Evolutionary conservation across 1,140 invertebrate genomes (phyloP), one percentile per base, ranked within the genome.

Genomic region (Reticulitermes speratus): DNA sequence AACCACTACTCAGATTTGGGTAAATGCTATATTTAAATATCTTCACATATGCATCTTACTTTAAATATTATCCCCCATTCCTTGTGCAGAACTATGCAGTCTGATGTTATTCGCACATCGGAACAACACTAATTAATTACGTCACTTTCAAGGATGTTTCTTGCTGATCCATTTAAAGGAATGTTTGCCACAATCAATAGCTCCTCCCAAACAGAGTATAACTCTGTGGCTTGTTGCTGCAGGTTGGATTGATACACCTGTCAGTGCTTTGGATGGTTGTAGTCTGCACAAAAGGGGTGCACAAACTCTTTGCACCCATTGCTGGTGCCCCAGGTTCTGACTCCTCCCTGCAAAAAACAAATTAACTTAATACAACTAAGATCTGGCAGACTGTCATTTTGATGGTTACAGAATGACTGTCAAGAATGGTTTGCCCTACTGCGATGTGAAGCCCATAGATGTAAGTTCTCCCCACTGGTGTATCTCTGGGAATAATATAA

Each of bases 241-340:
- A 99, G 84, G 91, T 91, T n/a, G 97, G 97, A 91, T 98, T 93
- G 87, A 99, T 96, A 91, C 99, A 99, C 88, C 95, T 96, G 83
- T 96, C 93, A 25, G 89, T 90, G 25, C 91, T 87, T 82, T 92
- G 91, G 65, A 96, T 92, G 23, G 90, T 86, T 12, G 93, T 91
- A 19, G 95, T 95, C 90, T 99, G 98, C 44, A 98, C 93, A 90
- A 99, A 97, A 21, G 99, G 99, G 89, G 99, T 98, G 91, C 99
- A 99, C 0, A 99, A 92, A 44, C 97, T 96, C 91, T 99, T 99
- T 11, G 99, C 99, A 59, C 99, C 99, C 98, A 99, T 99, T 0
- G 97, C 95, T 38, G 98, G 97, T 75, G 96, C 95, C 81, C 95
- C 95, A 88, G 94, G 92, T 89, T 98, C 97, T 30, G 93, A 92